A percentile compares a stretch with the other conserved stretches of the same genome.
Conservation (phyloP, 2,113 vertebrate species). For the Nerophis ophidion region DNA sequence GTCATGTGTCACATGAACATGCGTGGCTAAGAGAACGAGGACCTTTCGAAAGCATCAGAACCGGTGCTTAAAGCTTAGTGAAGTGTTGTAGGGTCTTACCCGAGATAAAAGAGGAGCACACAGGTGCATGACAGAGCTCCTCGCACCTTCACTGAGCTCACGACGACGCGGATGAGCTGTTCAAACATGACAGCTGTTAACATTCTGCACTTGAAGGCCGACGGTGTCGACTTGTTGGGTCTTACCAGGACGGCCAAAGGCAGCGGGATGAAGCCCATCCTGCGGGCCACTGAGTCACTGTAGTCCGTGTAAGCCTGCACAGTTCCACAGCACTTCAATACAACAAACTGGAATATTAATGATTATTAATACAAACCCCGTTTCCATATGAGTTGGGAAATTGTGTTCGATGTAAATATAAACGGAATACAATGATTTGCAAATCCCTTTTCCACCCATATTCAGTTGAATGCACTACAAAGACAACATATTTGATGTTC, state of each 20-base stretch:
- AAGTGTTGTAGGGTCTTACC: slow-evolving; percentile 72
- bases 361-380: too few species aligned
- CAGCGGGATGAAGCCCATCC: slow-evolving; percentile 99
- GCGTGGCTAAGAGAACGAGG: too few species aligned
- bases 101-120: slow-evolving; percentile 89
- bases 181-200: slow-evolving; percentile 13
- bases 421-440: too few species aligned
- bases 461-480: too few species aligned
- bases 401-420: too few species aligned
- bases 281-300: slow-evolving; percentile 91
- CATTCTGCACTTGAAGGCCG: neutral
- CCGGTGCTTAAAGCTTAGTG: neutral
- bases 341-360: neutral
- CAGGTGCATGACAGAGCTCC: slow-evolving; percentile 87
- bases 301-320: slow-evolving; percentile 93
- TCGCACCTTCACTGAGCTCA: slow-evolving; percentile 91
- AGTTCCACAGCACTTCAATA: slow-evolving; percentile 17
- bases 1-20: too few species aligned
- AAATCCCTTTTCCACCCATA: too few species aligned
- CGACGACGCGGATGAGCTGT: slow-evolving; percentile 91
- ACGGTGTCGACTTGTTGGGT: neutral
- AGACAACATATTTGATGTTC: too few species aligned
- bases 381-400: too few species aligned
- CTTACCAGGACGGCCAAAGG: slow-evolving; percentile 93
- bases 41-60: neutral